Conservation (phyloP, 1,140 invertebrate genomes). For the Drosophila ironensis region DNA sequence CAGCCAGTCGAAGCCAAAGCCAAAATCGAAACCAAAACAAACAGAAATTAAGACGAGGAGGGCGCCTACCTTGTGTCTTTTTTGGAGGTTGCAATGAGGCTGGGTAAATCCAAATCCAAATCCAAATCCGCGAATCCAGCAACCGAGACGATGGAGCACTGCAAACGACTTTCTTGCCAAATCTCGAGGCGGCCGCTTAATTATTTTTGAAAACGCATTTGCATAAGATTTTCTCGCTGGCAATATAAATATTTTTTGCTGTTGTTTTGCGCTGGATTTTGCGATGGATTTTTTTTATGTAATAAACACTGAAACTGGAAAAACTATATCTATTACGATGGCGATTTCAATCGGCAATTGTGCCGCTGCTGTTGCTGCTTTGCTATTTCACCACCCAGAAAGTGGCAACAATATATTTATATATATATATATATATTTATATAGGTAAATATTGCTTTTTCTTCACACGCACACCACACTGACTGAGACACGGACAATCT, state of each 20-base stretch:
- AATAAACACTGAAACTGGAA: slow-evolving; percentile 59
- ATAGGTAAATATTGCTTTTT: slow-evolving; percentile 71
- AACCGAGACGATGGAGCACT: slow-evolving; percentile 17
- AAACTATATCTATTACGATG: slow-evolving; percentile 54
- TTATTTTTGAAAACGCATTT: slow-evolving; percentile 53
- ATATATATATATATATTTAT: slow-evolving; percentile 31
- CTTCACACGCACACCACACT: slow-evolving; percentile 69
- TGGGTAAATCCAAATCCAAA: slow-evolving; percentile 25
- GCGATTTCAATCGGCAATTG: neutral
- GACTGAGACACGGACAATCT: slow-evolving; percentile 6
- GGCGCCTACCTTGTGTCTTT: slow-evolving; percentile 24
- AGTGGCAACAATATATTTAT: slow-evolving; percentile 37
- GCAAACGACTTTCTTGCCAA: slow-evolving; percentile 45
- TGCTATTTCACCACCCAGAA: slow-evolving; percentile 51
- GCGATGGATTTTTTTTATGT: slow-evolving; percentile 64
- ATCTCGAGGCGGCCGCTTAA: slow-evolving; percentile 41
- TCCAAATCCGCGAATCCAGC: slow-evolving; percentile 26
- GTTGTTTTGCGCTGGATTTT: slow-evolving; percentile 2
- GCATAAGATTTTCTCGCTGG: slow-evolving; percentile 37
- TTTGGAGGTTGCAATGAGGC: slow-evolving; percentile 36
- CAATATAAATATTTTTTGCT: slow-evolving; percentile 2
- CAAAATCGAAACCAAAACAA: neutral
- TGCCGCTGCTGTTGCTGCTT: neutral
- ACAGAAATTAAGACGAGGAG: neutral
- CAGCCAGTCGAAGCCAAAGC: no score